phyloP scores from a whole-genome alignment of 1,140 invertebrate genomes.

The Drosophila carrolli region DNA sequence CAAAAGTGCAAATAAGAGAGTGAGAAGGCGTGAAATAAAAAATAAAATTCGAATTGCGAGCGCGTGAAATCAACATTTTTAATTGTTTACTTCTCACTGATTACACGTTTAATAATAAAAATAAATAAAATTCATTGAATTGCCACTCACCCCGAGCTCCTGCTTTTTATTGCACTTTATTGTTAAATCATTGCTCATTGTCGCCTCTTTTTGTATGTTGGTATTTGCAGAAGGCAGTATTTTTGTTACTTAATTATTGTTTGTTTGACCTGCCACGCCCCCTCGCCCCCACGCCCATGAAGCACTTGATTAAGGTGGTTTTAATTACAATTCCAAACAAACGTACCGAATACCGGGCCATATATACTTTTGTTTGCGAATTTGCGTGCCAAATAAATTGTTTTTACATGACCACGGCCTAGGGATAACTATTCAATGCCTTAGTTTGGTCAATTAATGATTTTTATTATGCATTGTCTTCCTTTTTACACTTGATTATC shows the following conservation, averaged over 20 bases:
- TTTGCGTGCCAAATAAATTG: constrained; percentile 29
- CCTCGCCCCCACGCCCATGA: neutral
- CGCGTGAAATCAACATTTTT: constrained; percentile 52
- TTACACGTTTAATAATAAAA: constrained; percentile 73
- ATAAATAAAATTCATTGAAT: constrained; percentile 53
- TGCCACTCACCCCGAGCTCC: neutral
- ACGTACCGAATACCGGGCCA: constrained; percentile 7
- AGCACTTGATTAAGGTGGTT: constrained; percentile 60
- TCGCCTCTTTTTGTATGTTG: constrained; percentile 4
- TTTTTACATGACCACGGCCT: neutral
- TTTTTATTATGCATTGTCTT: constrained; percentile 15
- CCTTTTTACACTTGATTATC: neutral
- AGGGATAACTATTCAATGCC: constrained; percentile 9
- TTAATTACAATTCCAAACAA: constrained; percentile 68
- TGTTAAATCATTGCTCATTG: constrained; percentile 55
- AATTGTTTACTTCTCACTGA: constrained; percentile 70
- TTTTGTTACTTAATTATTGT: constrained; percentile 74
- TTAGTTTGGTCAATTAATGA: constrained; percentile 9
- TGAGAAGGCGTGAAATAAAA: constrained; percentile 12
- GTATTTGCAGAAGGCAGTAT: constrained; percentile 27
- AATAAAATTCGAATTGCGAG: constrained; percentile 33
- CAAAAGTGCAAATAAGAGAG: constrained; percentile 1
- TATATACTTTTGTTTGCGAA: constrained; percentile 13
- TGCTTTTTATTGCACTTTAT: constrained; percentile 53
- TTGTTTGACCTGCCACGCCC: constrained; percentile 43